Conservation (phyloP, 2,888 invertebrate species). For the Aphodius sticticus region DNA sequence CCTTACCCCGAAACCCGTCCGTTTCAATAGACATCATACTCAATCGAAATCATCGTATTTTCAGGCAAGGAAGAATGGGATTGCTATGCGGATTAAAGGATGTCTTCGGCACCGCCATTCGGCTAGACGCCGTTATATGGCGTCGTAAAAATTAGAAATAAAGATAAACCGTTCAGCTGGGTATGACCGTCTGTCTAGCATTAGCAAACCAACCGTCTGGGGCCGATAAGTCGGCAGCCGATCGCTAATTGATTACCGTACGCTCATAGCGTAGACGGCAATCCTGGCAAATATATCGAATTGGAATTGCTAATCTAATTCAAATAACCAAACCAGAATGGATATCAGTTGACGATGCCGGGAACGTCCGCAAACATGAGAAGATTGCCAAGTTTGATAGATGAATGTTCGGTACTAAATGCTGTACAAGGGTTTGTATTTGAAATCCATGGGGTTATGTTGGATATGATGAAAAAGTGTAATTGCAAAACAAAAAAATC, state of each 20-base stretch:
- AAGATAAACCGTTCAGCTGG: not conserved
- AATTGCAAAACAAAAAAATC: too few relatives aligned
- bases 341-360: not conserved
- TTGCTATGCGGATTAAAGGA: not conserved
- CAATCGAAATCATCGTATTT: not conserved
- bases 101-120: not conserved
- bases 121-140: not conserved
- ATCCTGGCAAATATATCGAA: not conserved
- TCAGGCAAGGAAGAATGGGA: not conserved
- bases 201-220: not conserved
- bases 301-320: slow-evolving; percentile 4
- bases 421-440: not conserved
- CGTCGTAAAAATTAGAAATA: not conserved
- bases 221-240: not conserved
- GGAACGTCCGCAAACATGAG: not conserved
- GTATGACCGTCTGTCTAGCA: not conserved
- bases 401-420: not conserved
- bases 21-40: too few relatives aligned
- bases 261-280: not conserved
- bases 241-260: not conserved
- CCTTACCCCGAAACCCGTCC: too few relatives aligned
- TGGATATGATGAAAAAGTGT: not conserved
- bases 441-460: not conserved
- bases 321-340: not conserved
- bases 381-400: not conserved